Base-by-base conservation (phyloP, 2,113 vertebrate species). In the Platycercus adscitus region DNA sequence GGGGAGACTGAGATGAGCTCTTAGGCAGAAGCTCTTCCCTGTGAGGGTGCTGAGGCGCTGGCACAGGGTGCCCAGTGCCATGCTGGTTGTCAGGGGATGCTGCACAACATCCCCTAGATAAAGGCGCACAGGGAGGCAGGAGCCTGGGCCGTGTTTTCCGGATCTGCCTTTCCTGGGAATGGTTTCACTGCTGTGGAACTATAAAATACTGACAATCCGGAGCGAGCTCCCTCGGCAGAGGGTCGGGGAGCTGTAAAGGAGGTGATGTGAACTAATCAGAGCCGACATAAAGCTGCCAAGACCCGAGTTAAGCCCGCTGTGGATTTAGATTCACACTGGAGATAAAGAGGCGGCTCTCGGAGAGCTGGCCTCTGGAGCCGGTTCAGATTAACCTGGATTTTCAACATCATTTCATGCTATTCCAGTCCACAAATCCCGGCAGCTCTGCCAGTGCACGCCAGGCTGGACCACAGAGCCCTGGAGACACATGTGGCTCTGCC, bases 251-350 rank as follows among this genome's bases (percentile, higher is more conserved):
- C 84, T 58, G 63, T 52, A 71, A 73, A 71, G 86, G 64, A 81
- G 89, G 88, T 50, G 76, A 41, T 66, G 76, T 75, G 88, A 83
- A 60, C 91, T 96, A 96, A 97, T 96, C 93, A 95, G 94, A 96
- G 82, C 64, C 0, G 60, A 94, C 11, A 0, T 84, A 93, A 97
- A 95, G 90, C 95, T 96, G 88, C 88, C 90, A 83, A 93, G 94
- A 29, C 91, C 68, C 4, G 1, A 53, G 82, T 13, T 96, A 96
- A 96, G 91, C 95, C 85, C 10, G 7, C 19, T 13, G 85, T 96
- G 94, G 95, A 93, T 97, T 96, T 96, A 91, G 93, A 89, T 93
- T 66, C 95, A 68, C 76, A 44, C 82, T 88, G 91, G 71, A 93
- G 95, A 95, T 95, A 93, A 96, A 89, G 86, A 93, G 47, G 79